Base-by-base conservation (phyloP, 2,888 invertebrate species). In the Lithophane socia region DNA sequence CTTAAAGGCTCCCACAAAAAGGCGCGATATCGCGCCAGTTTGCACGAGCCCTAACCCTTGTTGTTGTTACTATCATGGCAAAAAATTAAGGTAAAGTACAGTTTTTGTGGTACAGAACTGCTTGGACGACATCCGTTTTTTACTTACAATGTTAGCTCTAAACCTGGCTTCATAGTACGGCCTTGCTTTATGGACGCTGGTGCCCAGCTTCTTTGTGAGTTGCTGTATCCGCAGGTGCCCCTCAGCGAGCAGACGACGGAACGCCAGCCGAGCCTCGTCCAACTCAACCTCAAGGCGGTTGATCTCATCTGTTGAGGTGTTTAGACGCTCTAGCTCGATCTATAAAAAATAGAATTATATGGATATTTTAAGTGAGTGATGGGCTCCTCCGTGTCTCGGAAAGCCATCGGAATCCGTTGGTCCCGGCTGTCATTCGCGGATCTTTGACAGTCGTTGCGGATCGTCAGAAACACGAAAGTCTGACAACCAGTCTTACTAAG, bases 131-230 rank as follows among this genome's bases (percentile, higher is more conserved):
- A 16, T 8, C 8, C 3, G 3, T 60, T 29, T 18, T 24, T 21
- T 42, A 94, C 95, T 97, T 90, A 98, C 98, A 96, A 98, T 98
- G 93, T 98, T 98, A 72, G 98, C 98, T 94, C 98, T 97, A 93
- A 98, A 98, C 89, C 98, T 97, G 54, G 99, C 98, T 95, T 99
- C 99, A 96, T 99, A 99, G 91, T 99, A 99, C 1, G 99, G 99
- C 86, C 98, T 97, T 8, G 99, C 98, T 94, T 98, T 98, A 91
- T 99, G 98, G 70, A 99, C 98, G 89, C 98, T 98, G 91, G 98
- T 97, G 61, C 99, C 98, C 77, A 98, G 97, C 93, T 99, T 99
- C 90, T 98, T 98, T 9, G 98, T 97, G 73, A 99, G 97, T 84
- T 97, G 97, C 93, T 99, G 98, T 87, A 99, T 98, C 86, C 98